Percentiles rank a stretch among this genome's conserved stretches.
These are phyloP conservation scores for Heterodera schachtii DNA, from an alignment of 1,140 invertebrate genomes.

Conservation along the genomic window DNA sequence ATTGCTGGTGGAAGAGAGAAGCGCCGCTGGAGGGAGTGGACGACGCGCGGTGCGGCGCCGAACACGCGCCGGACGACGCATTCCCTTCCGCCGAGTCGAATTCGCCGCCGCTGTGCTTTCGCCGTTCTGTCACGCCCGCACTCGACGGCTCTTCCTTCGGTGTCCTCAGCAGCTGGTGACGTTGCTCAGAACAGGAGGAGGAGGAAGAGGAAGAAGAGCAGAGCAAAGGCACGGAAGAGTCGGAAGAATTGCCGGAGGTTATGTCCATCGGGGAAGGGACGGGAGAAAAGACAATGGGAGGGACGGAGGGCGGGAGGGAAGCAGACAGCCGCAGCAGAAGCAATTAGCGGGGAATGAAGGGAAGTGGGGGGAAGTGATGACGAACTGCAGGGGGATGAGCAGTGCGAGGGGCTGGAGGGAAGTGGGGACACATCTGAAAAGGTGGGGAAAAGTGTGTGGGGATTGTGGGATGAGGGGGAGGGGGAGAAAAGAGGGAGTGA, in stretches of 20 bases:
- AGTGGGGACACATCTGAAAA: background rate
- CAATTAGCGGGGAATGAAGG: conserved; percentile 7
- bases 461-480: too few species aligned
- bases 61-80: background rate
- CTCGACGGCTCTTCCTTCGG: background rate
- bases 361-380: conserved; percentile 2
- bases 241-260: background rate
- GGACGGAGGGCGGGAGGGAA: background rate
- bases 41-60: background rate
- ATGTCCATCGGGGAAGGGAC: background rate
- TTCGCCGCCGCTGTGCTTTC: conserved; percentile 8
- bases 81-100: background rate
- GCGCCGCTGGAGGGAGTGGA: background rate
- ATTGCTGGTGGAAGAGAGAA: conserved; percentile 2
- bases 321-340: background rate
- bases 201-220: conserved; percentile 32
- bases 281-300: background rate
- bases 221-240: background rate
- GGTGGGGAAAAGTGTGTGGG: background rate
- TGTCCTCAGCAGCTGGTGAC: background rate
- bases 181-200: conserved; percentile 23
- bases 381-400: background rate
- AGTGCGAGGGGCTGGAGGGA: background rate
- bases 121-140: background rate
- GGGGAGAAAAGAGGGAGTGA: background rate